Base-by-base conservation (phyloP, 2,797 vertebrate species). In the Acridotheres tristis region DNA sequence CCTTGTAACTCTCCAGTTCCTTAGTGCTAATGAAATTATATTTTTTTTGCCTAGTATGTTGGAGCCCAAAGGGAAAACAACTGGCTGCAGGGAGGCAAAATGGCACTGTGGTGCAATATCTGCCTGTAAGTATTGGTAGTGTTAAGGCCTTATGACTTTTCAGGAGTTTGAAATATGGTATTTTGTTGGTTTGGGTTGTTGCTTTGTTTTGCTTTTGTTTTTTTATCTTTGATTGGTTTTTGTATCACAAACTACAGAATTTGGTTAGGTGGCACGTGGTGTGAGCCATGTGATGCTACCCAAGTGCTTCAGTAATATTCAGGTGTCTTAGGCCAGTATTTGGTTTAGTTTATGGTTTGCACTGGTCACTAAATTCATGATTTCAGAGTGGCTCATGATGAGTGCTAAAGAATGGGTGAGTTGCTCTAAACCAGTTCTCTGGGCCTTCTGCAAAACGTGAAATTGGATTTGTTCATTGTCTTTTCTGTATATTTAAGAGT, bases 41-140 rank as follows among this genome's bases (percentile, higher is more conserved):
- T 57, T 47, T 66, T 50, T n/a, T 69, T 26, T 54, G 40, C 18
- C 32, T 72, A 72, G 69, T 77, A 90, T 99, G 99, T 96, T 99
- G 99, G 99, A 99, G 99, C 96, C 99, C 99, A 11, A 99, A 99
- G 97, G 99, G 99, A 81, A 99, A 99, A 96, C 99, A 99, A 62
- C 97, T 99, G 36, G 99, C 99, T 40, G 99, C 98, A 29, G 99
- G 99, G 58, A 99, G 98, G 65, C 98, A 98, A 96, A 98, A 99
- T 45, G 99, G 98, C 80, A 99, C 99, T 0, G 98, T 99, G 91
- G 98, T 98, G 74, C 99, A 99, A 47, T 99, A 99, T 71, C 98
- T 99, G 58, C 99, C 99, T n/a, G 99, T 99, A 97, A 99, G 99
- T 98, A n/a, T 50, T 80, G 19, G 9, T 85, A 30, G 5, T 43